Conservation (phyloP, 1,140 invertebrate species). For the Arion vulgaris region DNA sequence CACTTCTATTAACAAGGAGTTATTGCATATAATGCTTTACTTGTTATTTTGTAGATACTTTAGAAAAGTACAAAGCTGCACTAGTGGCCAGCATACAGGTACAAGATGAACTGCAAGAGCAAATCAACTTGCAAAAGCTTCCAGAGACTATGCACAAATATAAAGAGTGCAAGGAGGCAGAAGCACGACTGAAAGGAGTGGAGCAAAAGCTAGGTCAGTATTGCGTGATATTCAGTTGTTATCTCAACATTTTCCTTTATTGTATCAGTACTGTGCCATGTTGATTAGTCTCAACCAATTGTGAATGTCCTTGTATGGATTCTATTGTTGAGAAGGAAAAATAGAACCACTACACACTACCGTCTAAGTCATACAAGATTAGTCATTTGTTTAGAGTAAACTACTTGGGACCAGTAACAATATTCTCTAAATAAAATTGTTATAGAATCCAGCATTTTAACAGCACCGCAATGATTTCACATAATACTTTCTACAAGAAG, state of each 20-base stretch:
- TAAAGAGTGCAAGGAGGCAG: conserved; percentile 67
- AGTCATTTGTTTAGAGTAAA: too few relatives aligned
- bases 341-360: too few relatives aligned
- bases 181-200: conserved; percentile 60
- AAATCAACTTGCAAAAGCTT: conserved; percentile 57
- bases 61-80: conserved; percentile 62
- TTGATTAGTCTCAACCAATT: neutral
- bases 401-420: too few relatives aligned
- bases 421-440: too few relatives aligned
- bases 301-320: neutral
- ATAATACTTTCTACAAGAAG: too few relatives aligned
- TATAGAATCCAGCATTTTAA: too few relatives aligned
- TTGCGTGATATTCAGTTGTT: neutral
- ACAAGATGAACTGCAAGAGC: conserved; percentile 66
- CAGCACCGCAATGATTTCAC: too few relatives aligned
- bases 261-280: too few relatives aligned
- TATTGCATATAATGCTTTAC: too few relatives aligned
- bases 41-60: too few relatives aligned
- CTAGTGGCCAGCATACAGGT: conserved; percentile 56
- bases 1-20: too few relatives aligned
- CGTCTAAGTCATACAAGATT: too few relatives aligned
- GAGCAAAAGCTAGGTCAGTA: conserved; percentile 63
- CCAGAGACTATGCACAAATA: conserved; percentile 70
- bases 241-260: neutral
- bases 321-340: neutral